Percentiles rank a stretch among this genome's conserved stretches.
These are phyloP conservation scores for Aethina tumida DNA, from an alignment of 1,140 invertebrate genomes.

Conservation along the genomic window DNA sequence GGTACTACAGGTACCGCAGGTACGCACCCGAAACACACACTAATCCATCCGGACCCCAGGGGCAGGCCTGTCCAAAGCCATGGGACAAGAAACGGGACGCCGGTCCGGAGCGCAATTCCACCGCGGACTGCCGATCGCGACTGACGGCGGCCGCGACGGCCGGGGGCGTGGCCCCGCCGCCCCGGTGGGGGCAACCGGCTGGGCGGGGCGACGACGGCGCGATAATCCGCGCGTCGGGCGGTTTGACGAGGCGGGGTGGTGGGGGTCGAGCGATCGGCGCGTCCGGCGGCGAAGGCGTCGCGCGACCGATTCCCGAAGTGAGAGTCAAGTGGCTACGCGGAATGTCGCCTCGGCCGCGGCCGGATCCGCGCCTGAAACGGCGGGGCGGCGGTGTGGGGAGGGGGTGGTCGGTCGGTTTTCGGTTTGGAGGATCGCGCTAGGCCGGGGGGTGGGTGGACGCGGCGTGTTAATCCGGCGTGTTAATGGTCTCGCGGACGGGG, in stretches of 20 bases:
- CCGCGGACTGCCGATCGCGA: background rate
- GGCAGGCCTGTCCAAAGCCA: too few species aligned
- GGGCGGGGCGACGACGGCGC: background rate
- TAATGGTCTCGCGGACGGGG: too few species aligned
- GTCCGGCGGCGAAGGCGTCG: background rate
- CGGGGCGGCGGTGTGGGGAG: background rate
- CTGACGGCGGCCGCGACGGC: background rate
- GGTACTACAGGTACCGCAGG: too few species aligned
- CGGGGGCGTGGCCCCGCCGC: background rate
- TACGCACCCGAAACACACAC: too few species aligned
- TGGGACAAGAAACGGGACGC: background rate
- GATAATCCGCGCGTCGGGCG: too few species aligned
- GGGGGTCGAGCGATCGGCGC: too few species aligned
- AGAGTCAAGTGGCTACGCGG: background rate
- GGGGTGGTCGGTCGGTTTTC: background rate
- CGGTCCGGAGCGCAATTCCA: background rate
- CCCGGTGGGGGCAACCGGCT: background rate
- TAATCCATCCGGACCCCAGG: too few species aligned
- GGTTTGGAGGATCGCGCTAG: background rate
- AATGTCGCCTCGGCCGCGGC: background rate
- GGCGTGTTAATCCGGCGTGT: too few species aligned
- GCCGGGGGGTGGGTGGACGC: too few species aligned
- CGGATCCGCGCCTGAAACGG: background rate
- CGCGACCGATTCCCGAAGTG: background rate
- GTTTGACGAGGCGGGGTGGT: background rate